These are phyloP conservation scores for Cladorhizidae sp. DNA, from an alignment of 37 sponge, comb jelly and placozoan species.

Conservation along the genomic window DNA sequence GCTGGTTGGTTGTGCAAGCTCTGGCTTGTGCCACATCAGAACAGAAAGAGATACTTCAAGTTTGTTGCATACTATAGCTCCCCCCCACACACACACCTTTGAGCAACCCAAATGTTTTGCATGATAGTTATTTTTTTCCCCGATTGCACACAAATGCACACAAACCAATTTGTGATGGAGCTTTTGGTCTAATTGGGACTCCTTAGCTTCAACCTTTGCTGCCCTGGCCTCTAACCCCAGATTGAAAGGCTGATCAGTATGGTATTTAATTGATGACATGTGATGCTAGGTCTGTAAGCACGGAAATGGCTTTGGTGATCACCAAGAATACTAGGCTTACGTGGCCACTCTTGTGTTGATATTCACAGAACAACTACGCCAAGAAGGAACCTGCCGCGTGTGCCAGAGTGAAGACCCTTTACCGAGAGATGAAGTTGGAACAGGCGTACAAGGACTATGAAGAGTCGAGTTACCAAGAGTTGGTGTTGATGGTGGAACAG, in stretches of 20 bases:
- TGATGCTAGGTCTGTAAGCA: too few relatives aligned
- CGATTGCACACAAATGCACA: not conserved
- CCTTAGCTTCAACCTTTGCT: too few relatives aligned
- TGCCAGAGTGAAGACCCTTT: constrained; percentile 86
- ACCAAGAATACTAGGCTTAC: too few relatives aligned
- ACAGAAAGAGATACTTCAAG: constrained; percentile 73
- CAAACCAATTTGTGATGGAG: not conserved
- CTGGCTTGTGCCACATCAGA: constrained; percentile 59
- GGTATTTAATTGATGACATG: too few relatives aligned
- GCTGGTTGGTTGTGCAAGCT: constrained; percentile 96
- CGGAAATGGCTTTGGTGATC: too few relatives aligned
- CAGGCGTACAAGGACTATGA: constrained; percentile 79
- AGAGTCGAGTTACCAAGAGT: constrained; percentile 68
- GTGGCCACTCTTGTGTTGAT: not conserved
- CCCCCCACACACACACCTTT: too few relatives aligned
- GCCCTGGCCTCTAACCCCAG: too few relatives aligned
- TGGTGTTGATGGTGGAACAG: constrained; percentile 56
- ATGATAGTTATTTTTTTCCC: not conserved
- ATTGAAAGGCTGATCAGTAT: too few relatives aligned
- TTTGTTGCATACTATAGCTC: too few relatives aligned
- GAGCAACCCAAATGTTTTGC: not conserved
- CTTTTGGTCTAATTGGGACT: too few relatives aligned
- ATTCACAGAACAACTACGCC: constrained; percentile 77
- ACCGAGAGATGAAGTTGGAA: constrained; percentile 63
- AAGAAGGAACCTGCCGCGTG: constrained; percentile 57